These are phyloP conservation scores for Taeniopygia guttata DNA, from an alignment of 2,797 vertebrate genomes.

Conservation along the genomic window DNA sequence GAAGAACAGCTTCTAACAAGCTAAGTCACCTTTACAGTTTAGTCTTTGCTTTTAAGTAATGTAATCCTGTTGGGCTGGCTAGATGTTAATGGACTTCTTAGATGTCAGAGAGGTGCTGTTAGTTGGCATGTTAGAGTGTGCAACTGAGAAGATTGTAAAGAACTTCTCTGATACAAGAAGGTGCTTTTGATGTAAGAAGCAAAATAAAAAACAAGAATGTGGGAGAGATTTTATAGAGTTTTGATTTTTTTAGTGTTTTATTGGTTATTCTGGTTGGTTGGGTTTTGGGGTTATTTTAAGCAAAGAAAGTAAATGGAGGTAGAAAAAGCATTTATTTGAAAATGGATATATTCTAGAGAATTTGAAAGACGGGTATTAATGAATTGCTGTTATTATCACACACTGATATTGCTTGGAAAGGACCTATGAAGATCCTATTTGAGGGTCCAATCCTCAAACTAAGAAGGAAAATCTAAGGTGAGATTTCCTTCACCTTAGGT, in stretches of 20 bases:
- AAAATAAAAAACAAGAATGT: neutral
- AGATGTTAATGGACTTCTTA: neutral
- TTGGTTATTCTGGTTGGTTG: neutral
- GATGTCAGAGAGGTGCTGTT: neutral
- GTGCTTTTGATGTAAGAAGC: neutral
- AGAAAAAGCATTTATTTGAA: neutral
- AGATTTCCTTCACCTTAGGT: neutral
- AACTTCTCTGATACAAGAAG: neutral
- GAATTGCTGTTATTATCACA: neutral
- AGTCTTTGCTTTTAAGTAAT: neutral
- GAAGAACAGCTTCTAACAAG: neutral
- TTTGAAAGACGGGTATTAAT: neutral
- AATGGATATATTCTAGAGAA: neutral
- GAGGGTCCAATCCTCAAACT: neutral
- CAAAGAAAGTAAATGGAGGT: neutral
- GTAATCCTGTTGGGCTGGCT: neutral
- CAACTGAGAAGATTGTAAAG: neutral
- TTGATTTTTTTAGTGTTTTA: accelerated
- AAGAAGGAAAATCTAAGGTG: neutral
- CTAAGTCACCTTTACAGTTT: neutral
- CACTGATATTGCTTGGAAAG: neutral
- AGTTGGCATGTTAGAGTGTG: neutral
- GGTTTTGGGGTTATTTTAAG: neutral
- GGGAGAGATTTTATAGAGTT: neutral
- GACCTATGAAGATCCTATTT: neutral